Conservation (phyloP, 2,888 invertebrate genomes). For the Stegophylla sp. region DNA sequence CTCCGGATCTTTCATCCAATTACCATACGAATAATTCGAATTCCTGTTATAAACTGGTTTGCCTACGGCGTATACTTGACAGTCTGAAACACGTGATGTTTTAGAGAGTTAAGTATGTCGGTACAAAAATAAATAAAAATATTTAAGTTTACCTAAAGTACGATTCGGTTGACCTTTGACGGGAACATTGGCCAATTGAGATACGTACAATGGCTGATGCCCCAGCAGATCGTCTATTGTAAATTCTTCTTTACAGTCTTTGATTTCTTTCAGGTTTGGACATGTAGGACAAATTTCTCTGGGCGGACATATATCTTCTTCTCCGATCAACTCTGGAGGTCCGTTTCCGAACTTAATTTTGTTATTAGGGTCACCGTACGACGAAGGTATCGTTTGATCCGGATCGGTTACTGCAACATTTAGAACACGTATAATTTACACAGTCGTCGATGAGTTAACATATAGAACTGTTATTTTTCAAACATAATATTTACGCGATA, state of each 20-base stretch:
- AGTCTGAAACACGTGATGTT: conserved; percentile 70
- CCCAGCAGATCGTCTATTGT: conserved; percentile 70
- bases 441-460: no score
- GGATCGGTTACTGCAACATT: conserved; percentile 51
- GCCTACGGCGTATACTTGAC: conserved; percentile 87
- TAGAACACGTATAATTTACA: neutral
- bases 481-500: conserved; percentile 69
- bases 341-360: conserved; percentile 52
- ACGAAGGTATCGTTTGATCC: conserved; percentile 32
- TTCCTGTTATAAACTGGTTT: conserved; percentile 89
- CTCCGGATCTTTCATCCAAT: conserved; percentile 69
- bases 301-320: conserved; percentile 72
- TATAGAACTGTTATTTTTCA: no score
- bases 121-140: neutral
- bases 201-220: conserved; percentile 66
- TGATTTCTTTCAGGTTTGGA: conserved; percentile 67
- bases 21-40: conserved; percentile 78
- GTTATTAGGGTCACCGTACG: conserved; percentile 47
- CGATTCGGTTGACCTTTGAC: conserved; percentile 69
- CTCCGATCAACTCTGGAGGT: conserved; percentile 55
- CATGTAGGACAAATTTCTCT: conserved; percentile 72
- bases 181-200: conserved; percentile 70
- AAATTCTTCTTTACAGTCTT: conserved; percentile 69
- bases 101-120: neutral
- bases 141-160: conserved; percentile 65